Percentiles rank a stretch among this genome's conserved stretches.
These are phyloP conservation scores for Melanargia galathea DNA, from an alignment of 2,888 invertebrate species.

Conservation along the genomic window DNA sequence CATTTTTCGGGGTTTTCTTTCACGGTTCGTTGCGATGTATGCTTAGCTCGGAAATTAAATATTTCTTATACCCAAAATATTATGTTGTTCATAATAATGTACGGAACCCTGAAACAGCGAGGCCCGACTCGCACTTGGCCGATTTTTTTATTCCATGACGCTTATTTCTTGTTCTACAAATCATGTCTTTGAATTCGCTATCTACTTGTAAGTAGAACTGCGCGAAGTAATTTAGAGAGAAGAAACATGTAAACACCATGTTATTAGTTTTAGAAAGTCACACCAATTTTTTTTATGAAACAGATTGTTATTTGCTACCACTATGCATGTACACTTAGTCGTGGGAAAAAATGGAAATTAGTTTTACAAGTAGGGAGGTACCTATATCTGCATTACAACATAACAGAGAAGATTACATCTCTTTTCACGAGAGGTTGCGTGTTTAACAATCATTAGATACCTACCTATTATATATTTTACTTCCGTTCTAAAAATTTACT, in stretches of 20 bases:
- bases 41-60: no score
- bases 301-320: background rate
- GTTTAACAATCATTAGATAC: slow-evolving; percentile 19
- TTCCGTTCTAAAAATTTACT: slow-evolving; percentile 18
- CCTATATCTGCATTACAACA: slow-evolving; percentile 25
- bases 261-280: slow-evolving; percentile 26
- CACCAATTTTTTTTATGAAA: slow-evolving; percentile 10
- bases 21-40: no score
- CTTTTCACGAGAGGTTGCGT: slow-evolving; percentile 22
- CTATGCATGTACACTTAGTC: background rate
- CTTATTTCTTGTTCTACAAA: no score
- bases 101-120: no score
- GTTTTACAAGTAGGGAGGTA: slow-evolving; percentile 13
- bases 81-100: no score
- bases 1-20: no score
- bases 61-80: no score
- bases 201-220: background rate
- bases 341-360: slow-evolving; percentile 25
- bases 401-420: slow-evolving; percentile 31
- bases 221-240: background rate
- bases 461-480: no score
- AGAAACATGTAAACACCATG: slow-evolving; percentile 5
- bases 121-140: no score
- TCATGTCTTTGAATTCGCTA: no score
- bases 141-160: no score